Percentiles rank a stretch among this genome's conserved stretches.
These are phyloP conservation scores for Dallia pectoralis DNA, from an alignment of 2,797 vertebrate genomes.

Conservation along the genomic window DNA sequence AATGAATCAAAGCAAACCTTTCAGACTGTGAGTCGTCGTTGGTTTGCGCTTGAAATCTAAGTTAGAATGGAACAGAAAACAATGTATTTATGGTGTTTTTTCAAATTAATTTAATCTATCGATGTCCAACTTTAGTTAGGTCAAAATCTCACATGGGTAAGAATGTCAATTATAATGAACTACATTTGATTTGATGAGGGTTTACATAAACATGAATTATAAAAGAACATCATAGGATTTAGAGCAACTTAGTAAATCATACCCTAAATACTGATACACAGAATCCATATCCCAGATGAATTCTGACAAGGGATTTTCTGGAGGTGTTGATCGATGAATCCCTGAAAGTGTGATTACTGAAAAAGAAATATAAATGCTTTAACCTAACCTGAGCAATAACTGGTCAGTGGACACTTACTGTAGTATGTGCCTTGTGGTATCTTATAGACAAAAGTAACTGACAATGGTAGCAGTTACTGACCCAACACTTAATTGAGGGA, in stretches of 20 bases:
- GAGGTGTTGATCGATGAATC: constrained; percentile 16
- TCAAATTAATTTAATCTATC: not conserved
- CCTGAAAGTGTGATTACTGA: constrained; percentile 28
- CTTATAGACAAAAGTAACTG: too few relatives aligned
- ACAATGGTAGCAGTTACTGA: too few relatives aligned
- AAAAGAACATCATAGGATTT: not conserved
- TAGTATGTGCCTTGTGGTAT: not conserved
- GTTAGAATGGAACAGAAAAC: not conserved
- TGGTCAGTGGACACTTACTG: not conserved
- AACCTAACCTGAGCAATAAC: not conserved
- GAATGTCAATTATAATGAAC: not conserved
- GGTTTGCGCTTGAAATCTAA: not conserved
- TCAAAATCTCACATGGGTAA: not conserved
- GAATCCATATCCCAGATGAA: constrained; percentile 58
- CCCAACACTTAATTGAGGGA: too few relatives aligned
- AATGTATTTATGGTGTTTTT: not conserved
- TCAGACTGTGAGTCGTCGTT: not conserved
- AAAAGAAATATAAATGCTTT: constrained; percentile 12
- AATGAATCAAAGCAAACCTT: not conserved
- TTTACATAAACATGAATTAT: not conserved
- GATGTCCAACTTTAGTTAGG: not conserved
- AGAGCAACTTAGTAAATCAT: constrained; percentile 36
- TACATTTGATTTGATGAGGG: not conserved
- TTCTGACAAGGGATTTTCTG: constrained; percentile 25
- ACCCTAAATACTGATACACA: constrained; percentile 69